Conservation (phyloP, 1,140 invertebrate genomes). For the Drosophila kohkoa region DNA sequence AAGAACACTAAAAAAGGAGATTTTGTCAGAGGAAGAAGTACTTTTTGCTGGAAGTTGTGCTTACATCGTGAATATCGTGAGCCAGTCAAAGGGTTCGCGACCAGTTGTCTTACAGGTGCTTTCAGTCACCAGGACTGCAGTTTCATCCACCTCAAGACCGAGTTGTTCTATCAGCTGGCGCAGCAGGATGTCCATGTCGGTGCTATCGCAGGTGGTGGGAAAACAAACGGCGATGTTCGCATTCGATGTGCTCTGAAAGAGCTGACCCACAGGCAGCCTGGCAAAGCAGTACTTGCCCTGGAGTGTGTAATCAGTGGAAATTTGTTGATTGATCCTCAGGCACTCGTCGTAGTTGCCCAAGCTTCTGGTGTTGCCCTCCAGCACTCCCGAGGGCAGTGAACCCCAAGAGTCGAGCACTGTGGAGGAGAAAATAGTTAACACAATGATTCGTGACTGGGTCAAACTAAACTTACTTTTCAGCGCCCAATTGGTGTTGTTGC, state of each 20-base stretch:
- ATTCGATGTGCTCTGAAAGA: constrained; percentile 9
- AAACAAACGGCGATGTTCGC: constrained; percentile 42
- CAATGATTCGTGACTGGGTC: background rate
- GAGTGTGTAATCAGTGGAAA: constrained; percentile 21
- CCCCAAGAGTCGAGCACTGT: constrained; percentile 66
- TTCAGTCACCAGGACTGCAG: constrained; percentile 20
- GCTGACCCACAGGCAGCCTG: constrained; percentile 20
- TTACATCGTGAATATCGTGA: constrained; percentile 67
- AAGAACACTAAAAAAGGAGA: background rate
- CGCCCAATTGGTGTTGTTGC: constrained; percentile 2
- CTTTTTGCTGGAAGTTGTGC: background rate
- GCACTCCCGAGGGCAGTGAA: constrained; percentile 37
- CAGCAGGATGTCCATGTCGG: constrained; percentile 47
- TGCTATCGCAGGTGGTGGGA: constrained; percentile 47
- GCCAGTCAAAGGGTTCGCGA: constrained; percentile 10
- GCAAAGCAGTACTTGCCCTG: constrained; percentile 54
- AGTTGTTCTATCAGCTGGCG: constrained; percentile 28
- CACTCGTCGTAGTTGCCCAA: constrained; percentile 67
- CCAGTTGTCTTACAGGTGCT: constrained; percentile 45
- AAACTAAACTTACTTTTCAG: constrained; percentile 1
- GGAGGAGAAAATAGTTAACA: background rate
- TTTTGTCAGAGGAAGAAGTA: too few species aligned
- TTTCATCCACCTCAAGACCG: constrained; percentile 25
- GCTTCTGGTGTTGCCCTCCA: constrained; percentile 37
- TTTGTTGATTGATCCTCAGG: constrained; percentile 19